Conservation (phyloP, 2,888 invertebrate genomes). For the Eucera pruinosa region DNA sequence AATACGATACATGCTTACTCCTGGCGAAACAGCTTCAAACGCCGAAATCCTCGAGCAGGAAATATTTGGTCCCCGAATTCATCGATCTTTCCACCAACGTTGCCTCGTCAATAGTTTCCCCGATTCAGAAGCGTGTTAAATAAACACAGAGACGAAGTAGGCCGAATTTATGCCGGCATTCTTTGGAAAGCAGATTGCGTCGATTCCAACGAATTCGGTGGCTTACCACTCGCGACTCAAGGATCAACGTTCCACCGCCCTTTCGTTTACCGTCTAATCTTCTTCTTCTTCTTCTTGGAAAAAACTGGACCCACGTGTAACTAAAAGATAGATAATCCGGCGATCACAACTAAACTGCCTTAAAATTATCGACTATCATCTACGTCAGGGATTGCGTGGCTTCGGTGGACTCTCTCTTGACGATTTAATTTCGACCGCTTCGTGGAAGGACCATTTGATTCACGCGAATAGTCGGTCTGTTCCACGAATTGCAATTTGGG, state of each 20-base stretch:
- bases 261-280: slow-evolving; percentile 49
- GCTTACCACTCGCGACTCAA: slow-evolving; percentile 45
- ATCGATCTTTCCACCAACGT: too few relatives aligned
- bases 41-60: slow-evolving; percentile 26
- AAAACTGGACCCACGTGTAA: slow-evolving; percentile 12
- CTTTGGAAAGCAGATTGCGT: slow-evolving; percentile 47
- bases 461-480: not conserved
- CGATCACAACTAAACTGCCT: slow-evolving; percentile 23
- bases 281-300: slow-evolving; percentile 33
- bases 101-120: slow-evolving; percentile 40
- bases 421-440: slow-evolving; percentile 44
- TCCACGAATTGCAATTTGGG: not conserved
- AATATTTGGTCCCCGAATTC: slow-evolving; percentile 54
- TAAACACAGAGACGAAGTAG: slow-evolving; percentile 59
- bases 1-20: slow-evolving; percentile 67
- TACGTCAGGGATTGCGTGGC: slow-evolving; percentile 12
- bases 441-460: slow-evolving; percentile 17
- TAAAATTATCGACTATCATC: slow-evolving; percentile 43
- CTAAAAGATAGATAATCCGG: slow-evolving; percentile 35
- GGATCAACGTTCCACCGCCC: slow-evolving; percentile 49
- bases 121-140: not conserved
- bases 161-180: slow-evolving; percentile 61
- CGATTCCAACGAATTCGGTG: slow-evolving; percentile 55
- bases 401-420: slow-evolving; percentile 13
- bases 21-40: slow-evolving; percentile 37